Evolutionary conservation across 2,888 invertebrate genomes (phyloP).

Genomic region (Plagodis dolabraria): DNA sequence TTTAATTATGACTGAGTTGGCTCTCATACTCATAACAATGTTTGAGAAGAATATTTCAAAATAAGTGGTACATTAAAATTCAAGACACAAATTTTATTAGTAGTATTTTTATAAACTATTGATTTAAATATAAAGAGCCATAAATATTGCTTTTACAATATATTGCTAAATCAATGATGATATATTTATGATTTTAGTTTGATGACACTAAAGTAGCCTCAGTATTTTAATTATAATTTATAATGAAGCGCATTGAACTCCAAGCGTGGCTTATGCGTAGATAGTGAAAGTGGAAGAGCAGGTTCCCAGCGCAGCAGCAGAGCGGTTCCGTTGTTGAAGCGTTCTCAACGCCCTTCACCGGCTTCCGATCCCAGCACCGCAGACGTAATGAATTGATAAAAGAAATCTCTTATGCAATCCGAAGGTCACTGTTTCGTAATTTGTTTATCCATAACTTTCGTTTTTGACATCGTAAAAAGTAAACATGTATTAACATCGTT

Average conservation of each 20-base stretch:
- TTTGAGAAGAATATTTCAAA: no score
- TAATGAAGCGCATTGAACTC: slow-evolving; percentile 21
- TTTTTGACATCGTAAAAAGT: slow-evolving; percentile 32
- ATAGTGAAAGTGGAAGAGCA: slow-evolving; percentile 38
- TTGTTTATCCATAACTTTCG: slow-evolving; percentile 37
- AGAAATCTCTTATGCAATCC: slow-evolving; percentile 40
- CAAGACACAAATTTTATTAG: no score
- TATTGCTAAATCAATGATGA: neutral
- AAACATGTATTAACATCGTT: slow-evolving; percentile 16
- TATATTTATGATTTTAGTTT: slow-evolving; percentile 6
- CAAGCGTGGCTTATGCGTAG: slow-evolving; percentile 33
- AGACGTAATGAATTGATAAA: slow-evolving; percentile 39
- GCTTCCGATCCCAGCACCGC: slow-evolving; percentile 33
- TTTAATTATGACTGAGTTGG: no score
- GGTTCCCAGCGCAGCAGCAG: slow-evolving; percentile 15
- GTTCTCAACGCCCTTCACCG: slow-evolving; percentile 38
- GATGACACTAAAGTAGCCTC: slow-evolving; percentile 6
- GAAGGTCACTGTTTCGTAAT: slow-evolving; percentile 43
- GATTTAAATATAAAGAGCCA: slow-evolving; percentile 2
- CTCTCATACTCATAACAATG: no score
- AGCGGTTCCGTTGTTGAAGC: slow-evolving; percentile 25
- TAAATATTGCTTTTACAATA: slow-evolving; percentile 8
- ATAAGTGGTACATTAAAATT: no score
- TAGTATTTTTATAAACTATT: no score
- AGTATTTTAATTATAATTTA: slow-evolving; percentile 10